These are phyloP conservation scores for Microchirus variegatus DNA, from an alignment of 2,797 vertebrate genomes.

Conservation along the genomic window DNA sequence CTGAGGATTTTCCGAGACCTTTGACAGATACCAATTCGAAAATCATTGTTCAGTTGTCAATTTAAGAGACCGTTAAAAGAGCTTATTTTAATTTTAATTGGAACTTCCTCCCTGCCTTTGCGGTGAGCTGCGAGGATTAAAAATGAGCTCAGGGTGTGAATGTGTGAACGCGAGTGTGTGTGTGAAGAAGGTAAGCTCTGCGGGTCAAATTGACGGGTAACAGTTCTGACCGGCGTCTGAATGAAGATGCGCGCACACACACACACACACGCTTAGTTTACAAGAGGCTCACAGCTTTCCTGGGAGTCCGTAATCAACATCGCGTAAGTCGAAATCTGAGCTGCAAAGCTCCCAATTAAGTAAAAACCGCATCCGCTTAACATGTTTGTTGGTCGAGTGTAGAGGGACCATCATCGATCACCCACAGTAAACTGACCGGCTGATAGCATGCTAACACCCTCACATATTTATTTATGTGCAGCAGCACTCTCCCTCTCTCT, in stretches of 20 bases:
- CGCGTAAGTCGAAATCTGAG: conserved; percentile 74
- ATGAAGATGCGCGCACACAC: conserved; percentile 73
- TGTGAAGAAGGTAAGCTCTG: conserved; percentile 47
- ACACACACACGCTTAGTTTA: conserved; percentile 78
- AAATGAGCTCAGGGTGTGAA: conserved; percentile 59
- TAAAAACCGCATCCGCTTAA: conserved; percentile 83
- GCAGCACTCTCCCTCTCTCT: conserved; percentile 46
- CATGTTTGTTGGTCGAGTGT: conserved; percentile 80
- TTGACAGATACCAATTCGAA: conserved; percentile 99
- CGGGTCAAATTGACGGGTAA: conserved; percentile 81
- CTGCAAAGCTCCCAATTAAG: conserved; percentile 88
- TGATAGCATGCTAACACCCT: conserved; percentile 72
- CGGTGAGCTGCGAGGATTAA: conserved; percentile 67
- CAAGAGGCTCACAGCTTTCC: conserved; percentile 74
- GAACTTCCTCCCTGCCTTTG: conserved; percentile 86
- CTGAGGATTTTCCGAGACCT: conserved; percentile 95
- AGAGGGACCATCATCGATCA: conserved; percentile 84
- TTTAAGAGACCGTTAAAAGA: conserved; percentile 99
- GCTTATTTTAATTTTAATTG: conserved; percentile 98
- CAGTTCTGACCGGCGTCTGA: conserved; percentile 68
- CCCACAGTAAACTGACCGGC: conserved; percentile 76
- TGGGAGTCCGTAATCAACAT: conserved; percentile 83
- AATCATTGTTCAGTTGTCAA: conserved; percentile 99
- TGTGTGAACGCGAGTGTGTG: conserved; percentile 29
- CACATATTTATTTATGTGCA: conserved; percentile 78